Evolutionary conservation across 2,797 vertebrate species (phyloP).

Genomic region (Xyrichtys novacula): DNA sequence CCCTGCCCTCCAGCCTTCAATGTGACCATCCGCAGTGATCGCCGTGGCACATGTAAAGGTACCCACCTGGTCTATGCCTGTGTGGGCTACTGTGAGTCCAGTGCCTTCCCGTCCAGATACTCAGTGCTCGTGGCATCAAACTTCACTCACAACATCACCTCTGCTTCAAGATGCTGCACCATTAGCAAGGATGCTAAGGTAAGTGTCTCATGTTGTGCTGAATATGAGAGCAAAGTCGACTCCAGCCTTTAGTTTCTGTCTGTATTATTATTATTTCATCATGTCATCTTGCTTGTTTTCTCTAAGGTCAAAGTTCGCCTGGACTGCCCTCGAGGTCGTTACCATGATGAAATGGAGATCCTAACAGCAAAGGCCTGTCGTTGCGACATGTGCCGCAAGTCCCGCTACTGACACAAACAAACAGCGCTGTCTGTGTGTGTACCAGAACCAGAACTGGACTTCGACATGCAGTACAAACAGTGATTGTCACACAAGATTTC

Average conservation of each 20-base stretch:
- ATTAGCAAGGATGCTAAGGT: constrained; percentile 86
- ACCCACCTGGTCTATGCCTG: constrained; percentile 88
- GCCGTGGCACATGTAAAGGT: constrained; percentile 86
- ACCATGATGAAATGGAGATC: constrained; percentile 87
- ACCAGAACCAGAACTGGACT: no score
- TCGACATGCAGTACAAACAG: neutral
- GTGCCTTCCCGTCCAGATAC: constrained; percentile 91
- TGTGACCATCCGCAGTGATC: constrained; percentile 90
- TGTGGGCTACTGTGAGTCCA: constrained; percentile 93
- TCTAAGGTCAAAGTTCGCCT: constrained; percentile 90
- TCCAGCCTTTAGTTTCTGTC: neutral
- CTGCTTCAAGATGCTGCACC: constrained; percentile 91
- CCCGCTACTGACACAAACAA: constrained; percentile 84
- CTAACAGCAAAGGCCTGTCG: constrained; percentile 89
- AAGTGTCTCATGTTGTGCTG: neutral
- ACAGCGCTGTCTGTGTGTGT: neutral
- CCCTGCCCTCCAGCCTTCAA: constrained; percentile 85
- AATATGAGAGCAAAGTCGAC: neutral
- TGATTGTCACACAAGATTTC: neutral
- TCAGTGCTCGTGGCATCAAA: constrained; percentile 90
- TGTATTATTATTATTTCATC: neutral
- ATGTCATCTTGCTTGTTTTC: neutral
- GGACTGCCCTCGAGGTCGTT: constrained; percentile 82
- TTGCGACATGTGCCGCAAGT: constrained; percentile 92
- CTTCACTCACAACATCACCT: constrained; percentile 92